Base-by-base conservation (phyloP, 2,113 vertebrate species). In the Diglossa brunneiventris region DNA sequence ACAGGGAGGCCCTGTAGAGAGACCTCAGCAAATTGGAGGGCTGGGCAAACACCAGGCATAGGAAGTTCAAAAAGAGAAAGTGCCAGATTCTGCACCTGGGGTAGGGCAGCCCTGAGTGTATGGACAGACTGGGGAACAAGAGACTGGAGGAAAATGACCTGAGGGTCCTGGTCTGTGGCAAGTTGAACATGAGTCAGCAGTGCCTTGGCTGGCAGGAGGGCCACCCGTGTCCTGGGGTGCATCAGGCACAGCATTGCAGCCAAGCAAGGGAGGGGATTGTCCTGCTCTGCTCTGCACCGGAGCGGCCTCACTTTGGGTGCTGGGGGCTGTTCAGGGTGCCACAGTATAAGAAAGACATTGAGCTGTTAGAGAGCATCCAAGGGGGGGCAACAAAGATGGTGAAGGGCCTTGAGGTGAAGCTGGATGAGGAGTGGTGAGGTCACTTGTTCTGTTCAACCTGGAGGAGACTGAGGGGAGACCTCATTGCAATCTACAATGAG, bases 141-240 rank as follows among this genome's bases (percentile, higher is more conserved):
- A n/a, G 9, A 11, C 33, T 78, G 55, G 18, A 42, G 21, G 42
- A 35, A 72, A 63, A 33, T 42, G 20, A 17, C 16, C 15, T 21
- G 58, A 4, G 6, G 2, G 9, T 58, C 17, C 31, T 58, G 33
- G 21, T 37, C 1, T 0, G 1, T 56, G 26, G 6, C 41, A 47
- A 18, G 41, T 1, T 72, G 24, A 79, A 12, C 4, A 0, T 16
- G 17, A 49, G 8, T 0, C 50, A 64, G 50, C 75, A 49, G 24
- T 64, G 58, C 17, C 49, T 50, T 72, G 85, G 49, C 35, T 35
- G 30, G 9, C 26, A 49, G 85, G 6, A 56, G 42, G 14, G 42
- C 4, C 39, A n/a, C 1, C 10, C 0, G 0, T 42, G 24, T 63
- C 35, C 49, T 64, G 35, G 42, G 28, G 16, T 0, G 9, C 67